Evolutionary conservation across 2,113 vertebrate genomes (phyloP).

Genomic region (Sarotherodon lohbergeri): DNA sequence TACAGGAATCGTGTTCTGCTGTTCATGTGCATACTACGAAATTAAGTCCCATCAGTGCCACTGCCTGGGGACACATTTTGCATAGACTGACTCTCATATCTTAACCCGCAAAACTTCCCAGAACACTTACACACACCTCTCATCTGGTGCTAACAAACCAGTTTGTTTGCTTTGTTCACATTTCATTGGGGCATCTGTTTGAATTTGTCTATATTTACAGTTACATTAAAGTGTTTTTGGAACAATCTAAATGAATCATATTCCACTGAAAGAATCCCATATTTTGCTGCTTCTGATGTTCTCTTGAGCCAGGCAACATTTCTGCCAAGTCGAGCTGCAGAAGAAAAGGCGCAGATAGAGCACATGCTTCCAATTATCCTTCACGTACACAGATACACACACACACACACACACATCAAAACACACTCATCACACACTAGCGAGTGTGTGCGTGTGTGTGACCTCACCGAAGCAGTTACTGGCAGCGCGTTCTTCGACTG

Average conservation of each 20-base stretch:
- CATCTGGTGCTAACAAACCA: background rate
- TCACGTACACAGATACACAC: background rate
- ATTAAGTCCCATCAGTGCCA: fast-evolving
- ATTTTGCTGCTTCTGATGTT: background rate
- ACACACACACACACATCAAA: background rate
- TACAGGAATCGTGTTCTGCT: fast-evolving
- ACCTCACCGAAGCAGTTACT: background rate
- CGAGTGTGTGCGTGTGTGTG: background rate
- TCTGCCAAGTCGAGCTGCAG: background rate
- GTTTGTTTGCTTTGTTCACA: background rate
- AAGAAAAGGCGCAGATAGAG: background rate
- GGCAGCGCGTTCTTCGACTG: background rate
- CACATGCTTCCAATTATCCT: background rate
- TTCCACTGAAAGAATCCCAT: background rate
- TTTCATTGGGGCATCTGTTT: background rate
- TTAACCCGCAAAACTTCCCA: background rate
- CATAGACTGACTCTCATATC: background rate
- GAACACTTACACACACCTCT: background rate
- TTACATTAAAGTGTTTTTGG: background rate
- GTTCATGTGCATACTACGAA: background rate
- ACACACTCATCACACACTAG: background rate
- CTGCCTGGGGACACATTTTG: background rate
- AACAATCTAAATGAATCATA: background rate
- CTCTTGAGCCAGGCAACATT: background rate
- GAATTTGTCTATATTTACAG: background rate